Conservation (phyloP, 2,888 invertebrate genomes). For the Nebria brevicollis region DNA sequence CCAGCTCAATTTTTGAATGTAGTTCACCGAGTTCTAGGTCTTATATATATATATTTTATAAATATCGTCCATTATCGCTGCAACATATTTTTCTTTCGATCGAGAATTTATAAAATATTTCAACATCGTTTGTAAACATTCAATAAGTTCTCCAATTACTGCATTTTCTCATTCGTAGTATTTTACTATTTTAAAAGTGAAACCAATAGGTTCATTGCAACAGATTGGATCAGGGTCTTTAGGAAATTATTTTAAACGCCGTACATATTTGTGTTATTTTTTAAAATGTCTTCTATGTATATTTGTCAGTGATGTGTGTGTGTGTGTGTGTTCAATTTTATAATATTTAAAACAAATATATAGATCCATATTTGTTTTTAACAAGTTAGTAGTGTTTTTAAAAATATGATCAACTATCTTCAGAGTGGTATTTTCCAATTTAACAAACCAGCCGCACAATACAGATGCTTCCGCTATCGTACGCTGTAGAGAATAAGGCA, state of each 20-base stretch:
- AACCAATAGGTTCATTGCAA: not conserved
- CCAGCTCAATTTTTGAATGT: slow-evolving; percentile 47
- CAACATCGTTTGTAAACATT: not conserved
- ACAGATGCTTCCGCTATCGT: slow-evolving; percentile 37
- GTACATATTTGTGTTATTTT: not conserved
- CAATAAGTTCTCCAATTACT: not conserved
- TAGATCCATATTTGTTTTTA: not conserved
- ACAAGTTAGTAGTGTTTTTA: not conserved
- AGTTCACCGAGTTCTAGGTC: slow-evolving; percentile 31
- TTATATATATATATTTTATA: not conserved
- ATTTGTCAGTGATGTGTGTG: not conserved
- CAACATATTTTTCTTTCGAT: not conserved
- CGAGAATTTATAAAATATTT: not conserved
- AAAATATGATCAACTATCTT: not conserved
- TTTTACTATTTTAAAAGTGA: not conserved
- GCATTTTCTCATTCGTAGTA: not conserved
- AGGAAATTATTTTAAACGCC: not conserved
- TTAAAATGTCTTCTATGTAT: not conserved
- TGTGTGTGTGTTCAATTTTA: too few relatives aligned
- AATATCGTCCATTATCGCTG: not conserved
- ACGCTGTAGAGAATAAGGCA: slow-evolving; percentile 16
- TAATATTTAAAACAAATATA: not conserved
- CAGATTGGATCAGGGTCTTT: slow-evolving; percentile 23
- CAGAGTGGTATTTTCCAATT: slow-evolving; percentile 17
- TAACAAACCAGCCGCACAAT: slow-evolving; percentile 25